Evolutionary conservation across 2,797 vertebrate species (phyloP).

Genomic region (Pagetopsis macropterus): DNA sequence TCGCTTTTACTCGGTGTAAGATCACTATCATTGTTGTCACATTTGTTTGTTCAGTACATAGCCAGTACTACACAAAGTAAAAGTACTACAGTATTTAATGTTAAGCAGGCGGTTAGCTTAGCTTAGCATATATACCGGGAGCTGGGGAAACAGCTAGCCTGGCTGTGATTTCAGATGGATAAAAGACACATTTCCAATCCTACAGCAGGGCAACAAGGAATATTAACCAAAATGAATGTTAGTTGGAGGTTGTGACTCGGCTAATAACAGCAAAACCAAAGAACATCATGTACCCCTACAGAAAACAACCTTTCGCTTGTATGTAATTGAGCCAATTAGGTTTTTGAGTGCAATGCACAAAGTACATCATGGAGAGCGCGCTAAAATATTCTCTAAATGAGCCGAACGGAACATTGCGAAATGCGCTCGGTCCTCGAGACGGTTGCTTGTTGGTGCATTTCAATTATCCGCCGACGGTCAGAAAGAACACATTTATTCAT

Average conservation of each 20-base stretch:
- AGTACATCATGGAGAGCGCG: not conserved
- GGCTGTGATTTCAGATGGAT: constrained; percentile 10
- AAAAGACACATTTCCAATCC: constrained; percentile 13
- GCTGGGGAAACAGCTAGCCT: not conserved
- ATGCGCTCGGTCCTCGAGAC: not conserved
- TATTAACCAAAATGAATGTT: constrained; percentile 39
- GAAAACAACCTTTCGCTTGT: constrained; percentile 53
- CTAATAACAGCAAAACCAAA: constrained; percentile 50
- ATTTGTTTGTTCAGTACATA: no score
- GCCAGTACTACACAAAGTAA: not conserved
- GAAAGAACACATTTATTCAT: constrained; percentile 6
- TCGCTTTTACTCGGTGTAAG: not conserved
- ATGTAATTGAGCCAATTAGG: constrained; percentile 63
- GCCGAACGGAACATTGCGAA: constrained; percentile 16
- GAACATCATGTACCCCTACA: constrained; percentile 56
- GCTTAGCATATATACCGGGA: not conserved
- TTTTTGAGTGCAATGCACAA: constrained; percentile 39
- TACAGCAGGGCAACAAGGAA: constrained; percentile 10
- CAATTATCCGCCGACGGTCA: not conserved
- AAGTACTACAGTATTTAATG: no score
- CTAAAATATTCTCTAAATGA: constrained; percentile 31
- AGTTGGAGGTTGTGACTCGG: constrained; percentile 18
- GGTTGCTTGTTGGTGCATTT: constrained; percentile 23
- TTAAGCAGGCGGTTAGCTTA: not conserved
- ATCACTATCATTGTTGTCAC: not conserved